A percentile compares a stretch with the other conserved stretches of the same genome.
These are phyloP conservation scores for Drosophila novamexicana DNA, from an alignment of 1,140 invertebrate genomes.

Conservation along the genomic window DNA sequence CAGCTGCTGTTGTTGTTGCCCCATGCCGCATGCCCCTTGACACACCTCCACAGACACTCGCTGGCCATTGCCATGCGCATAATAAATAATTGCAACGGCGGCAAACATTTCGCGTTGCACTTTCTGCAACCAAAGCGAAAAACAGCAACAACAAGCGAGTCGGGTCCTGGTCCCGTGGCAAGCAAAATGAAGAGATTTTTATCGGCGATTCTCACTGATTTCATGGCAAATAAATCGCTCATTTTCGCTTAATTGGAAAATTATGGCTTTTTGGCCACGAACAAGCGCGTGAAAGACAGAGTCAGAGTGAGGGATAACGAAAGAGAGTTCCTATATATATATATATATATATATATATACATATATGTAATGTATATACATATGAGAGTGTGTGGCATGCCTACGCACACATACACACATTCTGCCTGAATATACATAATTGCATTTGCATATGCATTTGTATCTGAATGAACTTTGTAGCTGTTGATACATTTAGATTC, in stretches of 20 bases:
- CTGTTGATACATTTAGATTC: slow-evolving; percentile 32
- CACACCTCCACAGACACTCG: slow-evolving; percentile 26
- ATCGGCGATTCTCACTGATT: slow-evolving; percentile 85
- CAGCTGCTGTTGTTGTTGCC: slow-evolving; percentile 23
- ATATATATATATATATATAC: not conserved
- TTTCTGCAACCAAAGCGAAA: slow-evolving; percentile 79
- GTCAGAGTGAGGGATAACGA: not conserved
- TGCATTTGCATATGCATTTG: slow-evolving; percentile 28
- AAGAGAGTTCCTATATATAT: not conserved
- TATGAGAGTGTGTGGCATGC: not conserved
- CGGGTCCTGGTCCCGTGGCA: slow-evolving; percentile 44
- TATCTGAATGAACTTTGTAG: slow-evolving; percentile 27
- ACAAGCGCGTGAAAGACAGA: slow-evolving; percentile 17
- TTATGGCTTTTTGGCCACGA: slow-evolving; percentile 81
- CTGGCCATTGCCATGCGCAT: slow-evolving; percentile 55
- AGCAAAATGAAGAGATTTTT: slow-evolving; percentile 84
- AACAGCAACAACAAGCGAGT: slow-evolving; percentile 48
- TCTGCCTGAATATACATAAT: slow-evolving; percentile 3
- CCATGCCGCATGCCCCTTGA: slow-evolving; percentile 6
- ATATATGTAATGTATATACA: not conserved
- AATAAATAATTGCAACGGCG: slow-evolving; percentile 81
- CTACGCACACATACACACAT: not conserved
- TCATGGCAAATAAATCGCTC: slow-evolving; percentile 85
- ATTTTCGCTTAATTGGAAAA: slow-evolving; percentile 85
- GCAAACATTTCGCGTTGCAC: slow-evolving; percentile 77